These are phyloP conservation scores for Streblospio benedicti DNA, from an alignment of 1,140 invertebrate species.

Conservation along the genomic window DNA sequence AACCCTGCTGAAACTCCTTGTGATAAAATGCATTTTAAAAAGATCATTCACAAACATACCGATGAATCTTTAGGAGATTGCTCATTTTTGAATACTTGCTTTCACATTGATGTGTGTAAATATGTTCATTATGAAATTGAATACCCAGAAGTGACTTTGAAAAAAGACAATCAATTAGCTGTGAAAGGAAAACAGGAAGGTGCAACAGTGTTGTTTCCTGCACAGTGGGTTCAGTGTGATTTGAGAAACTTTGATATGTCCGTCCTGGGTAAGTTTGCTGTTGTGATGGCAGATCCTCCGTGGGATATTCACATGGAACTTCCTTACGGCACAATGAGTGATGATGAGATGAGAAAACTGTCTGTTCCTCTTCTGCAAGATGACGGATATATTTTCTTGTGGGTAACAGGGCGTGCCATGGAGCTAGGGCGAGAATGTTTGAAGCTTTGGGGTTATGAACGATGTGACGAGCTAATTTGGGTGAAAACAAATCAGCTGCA, in stretches of 20 bases:
- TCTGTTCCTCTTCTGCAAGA: slow-evolving; percentile 85
- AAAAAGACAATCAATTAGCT: not conserved
- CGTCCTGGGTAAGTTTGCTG: slow-evolving; percentile 63
- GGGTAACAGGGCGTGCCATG: slow-evolving; percentile 97
- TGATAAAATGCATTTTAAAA: slow-evolving; percentile 89
- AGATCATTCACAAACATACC: slow-evolving; percentile 93
- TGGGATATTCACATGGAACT: slow-evolving; percentile 99
- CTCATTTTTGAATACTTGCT: slow-evolving; percentile 95
- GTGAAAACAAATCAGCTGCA: slow-evolving; percentile 98
- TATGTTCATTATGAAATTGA: slow-evolving; percentile 93
- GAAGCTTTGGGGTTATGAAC: slow-evolving; percentile 61
- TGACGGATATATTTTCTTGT: slow-evolving; percentile 90
- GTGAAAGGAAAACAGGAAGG: slow-evolving; percentile 32
- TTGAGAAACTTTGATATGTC: slow-evolving; percentile 90
- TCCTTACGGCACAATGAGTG: slow-evolving; percentile 97
- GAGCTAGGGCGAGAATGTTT: slow-evolving; percentile 65
- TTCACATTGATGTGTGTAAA: slow-evolving; percentile 98
- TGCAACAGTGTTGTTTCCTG: slow-evolving; percentile 64
- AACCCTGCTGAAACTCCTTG: slow-evolving; percentile 55
- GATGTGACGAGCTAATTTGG: slow-evolving; percentile 96
- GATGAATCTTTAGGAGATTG: slow-evolving; percentile 93
- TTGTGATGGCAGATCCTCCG: slow-evolving; percentile 68
- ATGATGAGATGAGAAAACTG: slow-evolving; percentile 94
- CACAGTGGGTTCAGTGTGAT: slow-evolving; percentile 93
- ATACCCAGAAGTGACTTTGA: slow-evolving; percentile 41